phyloP scores from a whole-genome alignment of 2,113 vertebrate species.

The Passer domesticus region DNA sequence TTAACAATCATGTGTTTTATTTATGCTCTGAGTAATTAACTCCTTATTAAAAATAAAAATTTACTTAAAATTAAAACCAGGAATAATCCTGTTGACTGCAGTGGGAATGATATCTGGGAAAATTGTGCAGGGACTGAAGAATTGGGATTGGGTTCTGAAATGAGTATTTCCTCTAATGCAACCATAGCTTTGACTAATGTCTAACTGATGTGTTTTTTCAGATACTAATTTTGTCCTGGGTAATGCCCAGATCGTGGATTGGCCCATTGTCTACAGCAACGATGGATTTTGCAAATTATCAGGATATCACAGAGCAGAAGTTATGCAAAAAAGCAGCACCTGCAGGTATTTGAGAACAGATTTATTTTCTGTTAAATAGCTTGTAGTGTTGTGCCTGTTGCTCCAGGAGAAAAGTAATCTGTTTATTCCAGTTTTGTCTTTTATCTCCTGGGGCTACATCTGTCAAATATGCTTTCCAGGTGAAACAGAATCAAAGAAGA shows the following conservation, averaged over 20 bases:
- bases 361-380: constrained; percentile 51
- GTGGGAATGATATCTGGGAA: background rate
- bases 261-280: constrained; percentile 98
- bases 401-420: constrained; percentile 8
- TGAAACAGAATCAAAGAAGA: constrained; percentile 19
- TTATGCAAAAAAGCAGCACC: constrained; percentile 98
- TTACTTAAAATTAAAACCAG: background rate
- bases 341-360: constrained; percentile 86
- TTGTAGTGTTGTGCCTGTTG: constrained; percentile 31
- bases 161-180: background rate
- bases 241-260: constrained; percentile 97
- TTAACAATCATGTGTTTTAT: background rate
- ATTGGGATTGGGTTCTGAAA: background rate
- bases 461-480: constrained; percentile 39
- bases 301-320: constrained; percentile 94
- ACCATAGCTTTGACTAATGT: background rate
- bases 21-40: background rate
- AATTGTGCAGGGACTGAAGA: background rate
- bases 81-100: background rate
- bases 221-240: constrained; percentile 97
- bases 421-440: constrained; percentile 35
- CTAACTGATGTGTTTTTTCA: constrained; percentile 69
- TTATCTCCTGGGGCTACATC: background rate
- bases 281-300: constrained; percentile 97
- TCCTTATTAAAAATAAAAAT: background rate